Base-by-base conservation (phyloP, 2,888 invertebrate species). In the Drosophila niveifrons region DNA sequence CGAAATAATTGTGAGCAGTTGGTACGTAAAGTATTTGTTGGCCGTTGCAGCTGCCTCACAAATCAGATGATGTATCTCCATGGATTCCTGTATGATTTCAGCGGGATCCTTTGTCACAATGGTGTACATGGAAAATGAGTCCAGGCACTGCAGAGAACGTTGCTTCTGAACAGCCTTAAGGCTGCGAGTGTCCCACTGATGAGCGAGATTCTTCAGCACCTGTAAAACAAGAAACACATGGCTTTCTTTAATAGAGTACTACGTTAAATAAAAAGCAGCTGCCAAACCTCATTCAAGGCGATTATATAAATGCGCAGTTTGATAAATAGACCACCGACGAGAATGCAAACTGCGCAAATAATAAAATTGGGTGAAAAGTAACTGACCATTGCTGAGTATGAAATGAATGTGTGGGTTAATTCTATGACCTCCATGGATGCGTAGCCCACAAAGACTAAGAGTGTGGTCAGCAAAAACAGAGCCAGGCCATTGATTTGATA, bases 1-100 rank as follows among this genome's bases (percentile, higher is more conserved):
- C 6, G 91, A 91, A 8, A 93, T 91, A 55, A 92, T 93, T 8
- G 93, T 92, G 46, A 92, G 65, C 36, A 93, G 77, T 66, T 92
- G 93, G 66, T 92, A 91, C 43, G 92, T 91, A 29, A 92, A 92
- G 68, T 93, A 92, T 72, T 92, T 91, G 77, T 93, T 92, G 2
- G 92, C 92, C 13, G 92, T 91, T 1, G 90, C 88, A 8, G 92
- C 92, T 15, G 93, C 92, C 55, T 92, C 92, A 59, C 92, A 93
- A n/a, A 92, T 91, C 51, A 91, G 46, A 36, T 91, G 90, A 76
- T 92, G 92, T 53, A 92, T 91, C 67, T 92, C 92, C 92, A 92
- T 92, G 0, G 92, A 90, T 46, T 92, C 92, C 13, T 92, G 91
- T 46, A 92, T 91, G 2, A 92, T 92, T 41, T 92, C 92, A 0